phyloP scores from a whole-genome alignment of 2,888 invertebrate species.

The Malacosoma neustria region DNA sequence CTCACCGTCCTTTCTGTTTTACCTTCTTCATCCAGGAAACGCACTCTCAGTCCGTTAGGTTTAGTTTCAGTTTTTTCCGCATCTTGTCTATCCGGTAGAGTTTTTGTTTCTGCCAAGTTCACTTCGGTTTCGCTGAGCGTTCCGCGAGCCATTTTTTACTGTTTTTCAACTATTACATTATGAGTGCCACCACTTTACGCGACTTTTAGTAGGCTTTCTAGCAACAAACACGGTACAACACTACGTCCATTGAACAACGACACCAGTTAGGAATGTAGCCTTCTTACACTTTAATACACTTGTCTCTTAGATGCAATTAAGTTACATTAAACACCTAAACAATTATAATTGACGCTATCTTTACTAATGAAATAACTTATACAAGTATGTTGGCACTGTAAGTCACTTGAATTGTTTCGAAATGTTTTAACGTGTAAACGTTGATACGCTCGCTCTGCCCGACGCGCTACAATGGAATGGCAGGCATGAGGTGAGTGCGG shows the following conservation, averaged over 20 bases:
- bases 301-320: slow-evolving; percentile 27
- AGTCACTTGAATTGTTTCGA: not conserved
- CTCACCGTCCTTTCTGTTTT: slow-evolving; percentile 64
- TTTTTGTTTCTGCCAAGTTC: slow-evolving; percentile 49
- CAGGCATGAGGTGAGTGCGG: not conserved
- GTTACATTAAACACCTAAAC: not conserved
- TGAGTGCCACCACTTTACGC: slow-evolving; percentile 20
- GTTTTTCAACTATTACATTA: slow-evolving; percentile 31
- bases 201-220: slow-evolving; percentile 8
- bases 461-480: not conserved
- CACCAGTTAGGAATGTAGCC: slow-evolving; percentile 72
- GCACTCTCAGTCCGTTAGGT: slow-evolving; percentile 54
- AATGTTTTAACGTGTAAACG: not conserved
- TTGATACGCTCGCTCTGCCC: not conserved
- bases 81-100: slow-evolving; percentile 50
- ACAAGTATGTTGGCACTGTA: not conserved
- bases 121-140: slow-evolving; percentile 62
- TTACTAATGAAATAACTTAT: not conserved
- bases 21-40: slow-evolving; percentile 65
- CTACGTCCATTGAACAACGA: slow-evolving; percentile 67
- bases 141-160: slow-evolving; percentile 60
- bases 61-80: slow-evolving; percentile 42
- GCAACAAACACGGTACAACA: slow-evolving; percentile 52
- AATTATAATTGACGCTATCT: not conserved
- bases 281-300: slow-evolving; percentile 59